Conservation (phyloP, 2,888 invertebrate species). For the Melinopterus prodromus region DNA sequence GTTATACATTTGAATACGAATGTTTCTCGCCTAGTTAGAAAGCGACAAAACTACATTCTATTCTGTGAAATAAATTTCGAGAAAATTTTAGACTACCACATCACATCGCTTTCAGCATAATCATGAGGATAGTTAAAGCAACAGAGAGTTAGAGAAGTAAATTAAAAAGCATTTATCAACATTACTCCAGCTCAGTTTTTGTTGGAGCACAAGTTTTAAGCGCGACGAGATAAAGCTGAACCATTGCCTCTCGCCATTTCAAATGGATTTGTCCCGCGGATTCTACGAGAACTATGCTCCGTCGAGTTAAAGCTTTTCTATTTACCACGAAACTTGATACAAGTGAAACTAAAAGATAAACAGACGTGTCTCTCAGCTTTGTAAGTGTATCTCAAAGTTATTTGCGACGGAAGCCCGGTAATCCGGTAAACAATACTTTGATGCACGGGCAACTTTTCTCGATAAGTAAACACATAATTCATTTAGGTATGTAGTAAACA, state of each 20-base stretch:
- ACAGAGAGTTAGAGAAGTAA: not conserved
- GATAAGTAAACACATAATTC: not conserved
- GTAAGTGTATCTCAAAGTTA: not conserved
- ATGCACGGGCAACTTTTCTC: not conserved
- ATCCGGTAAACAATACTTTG: not conserved
- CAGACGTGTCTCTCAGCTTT: not conserved
- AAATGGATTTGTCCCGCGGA: not conserved
- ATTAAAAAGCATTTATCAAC: constrained; percentile 4
- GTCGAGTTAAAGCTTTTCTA: not conserved
- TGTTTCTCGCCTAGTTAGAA: too few species aligned
- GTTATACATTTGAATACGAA: too few species aligned
- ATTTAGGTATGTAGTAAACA: not conserved
- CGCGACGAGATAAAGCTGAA: not conserved
- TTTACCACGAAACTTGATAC: not conserved
- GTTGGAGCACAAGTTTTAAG: not conserved
- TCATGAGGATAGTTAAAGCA: not conserved
- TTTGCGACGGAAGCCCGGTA: not conserved
- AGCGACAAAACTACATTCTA: too few species aligned
- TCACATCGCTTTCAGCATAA: not conserved
- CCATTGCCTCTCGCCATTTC: not conserved
- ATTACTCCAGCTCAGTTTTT: not conserved
- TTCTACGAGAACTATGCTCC: not conserved
- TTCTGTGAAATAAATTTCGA: too few species aligned
- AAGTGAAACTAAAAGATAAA: not conserved
- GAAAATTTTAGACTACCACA: not conserved